These are phyloP conservation scores for Hippocampus barbouri DNA, from an alignment of 2,113 vertebrate genomes.

Conservation along the genomic window DNA sequence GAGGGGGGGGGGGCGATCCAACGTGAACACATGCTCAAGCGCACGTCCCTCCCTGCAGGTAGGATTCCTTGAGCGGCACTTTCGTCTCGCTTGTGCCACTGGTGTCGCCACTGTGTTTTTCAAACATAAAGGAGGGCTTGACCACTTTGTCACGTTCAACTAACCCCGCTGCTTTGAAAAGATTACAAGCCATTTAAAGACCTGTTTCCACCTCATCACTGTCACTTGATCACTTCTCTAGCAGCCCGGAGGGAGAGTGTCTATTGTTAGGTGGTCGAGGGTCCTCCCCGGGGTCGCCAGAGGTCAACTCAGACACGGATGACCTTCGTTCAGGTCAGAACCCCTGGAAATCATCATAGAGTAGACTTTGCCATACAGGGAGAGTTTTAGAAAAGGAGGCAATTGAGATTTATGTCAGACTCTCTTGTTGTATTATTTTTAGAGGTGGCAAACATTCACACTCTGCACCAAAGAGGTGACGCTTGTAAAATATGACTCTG, in stretches of 20 bases:
- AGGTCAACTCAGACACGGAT: constrained; percentile 47
- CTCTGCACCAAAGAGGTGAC: too few species aligned
- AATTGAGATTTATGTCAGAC: not conserved
- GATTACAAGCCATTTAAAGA: not conserved
- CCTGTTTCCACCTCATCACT: constrained; percentile 25
- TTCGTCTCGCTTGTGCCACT: constrained; percentile 4
- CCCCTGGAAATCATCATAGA: constrained; percentile 12
- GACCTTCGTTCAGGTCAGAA: constrained; percentile 26
- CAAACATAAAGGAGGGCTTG: constrained; percentile 7
- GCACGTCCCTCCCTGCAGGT: constrained; percentile 41
- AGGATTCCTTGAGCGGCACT: constrained; percentile 16
- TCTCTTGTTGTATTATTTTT: not conserved
- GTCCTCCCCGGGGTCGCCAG: constrained; percentile 34
- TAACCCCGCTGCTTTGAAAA: constrained; percentile 14
- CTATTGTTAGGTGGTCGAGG: constrained; percentile 42
- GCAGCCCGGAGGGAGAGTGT: constrained; percentile 25
- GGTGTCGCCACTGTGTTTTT: constrained; percentile 19
- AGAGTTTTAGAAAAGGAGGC: not conserved
- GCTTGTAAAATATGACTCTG: not conserved
- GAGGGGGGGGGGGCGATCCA: constrained; percentile 27
- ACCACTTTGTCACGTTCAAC: constrained; percentile 15
- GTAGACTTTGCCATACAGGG: not conserved
- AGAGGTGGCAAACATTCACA: not conserved
- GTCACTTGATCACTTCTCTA: constrained; percentile 30
- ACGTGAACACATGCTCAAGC: constrained; percentile 30